Conservation (phyloP, 2,888 invertebrate genomes). For the Polia nebulosa region DNA sequence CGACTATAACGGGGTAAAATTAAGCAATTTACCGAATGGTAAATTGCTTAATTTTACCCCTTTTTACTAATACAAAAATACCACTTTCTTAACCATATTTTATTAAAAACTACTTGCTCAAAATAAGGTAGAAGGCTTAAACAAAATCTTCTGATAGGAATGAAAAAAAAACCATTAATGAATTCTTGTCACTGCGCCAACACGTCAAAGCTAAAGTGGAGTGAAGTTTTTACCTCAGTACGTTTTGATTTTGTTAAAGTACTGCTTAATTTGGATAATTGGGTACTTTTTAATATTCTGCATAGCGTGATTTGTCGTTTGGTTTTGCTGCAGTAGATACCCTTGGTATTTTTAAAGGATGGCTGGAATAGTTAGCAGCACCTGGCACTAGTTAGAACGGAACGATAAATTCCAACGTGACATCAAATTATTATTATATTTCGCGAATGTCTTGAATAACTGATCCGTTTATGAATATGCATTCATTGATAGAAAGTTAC, state of each 20-base stretch:
- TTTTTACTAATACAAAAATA: too few species aligned
- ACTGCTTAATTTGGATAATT: constrained; percentile 59
- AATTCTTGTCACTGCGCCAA: constrained; percentile 72
- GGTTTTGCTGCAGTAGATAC: constrained; percentile 1
- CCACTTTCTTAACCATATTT: too few species aligned
- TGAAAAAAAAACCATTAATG: constrained; percentile 59
- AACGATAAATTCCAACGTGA: background rate
- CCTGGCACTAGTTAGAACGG: background rate
- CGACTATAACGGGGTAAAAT: too few species aligned
- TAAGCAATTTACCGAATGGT: too few species aligned
- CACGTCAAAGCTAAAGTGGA: constrained; percentile 58
- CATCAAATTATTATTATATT: background rate
- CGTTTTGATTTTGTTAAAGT: constrained; percentile 61
- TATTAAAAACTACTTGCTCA: background rate
- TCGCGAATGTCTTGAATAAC: too few species aligned
- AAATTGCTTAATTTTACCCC: too few species aligned
- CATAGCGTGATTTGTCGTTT: constrained; percentile 41
- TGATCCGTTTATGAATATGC: background rate
- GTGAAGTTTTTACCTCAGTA: constrained; percentile 54
- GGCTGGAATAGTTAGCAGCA: background rate
- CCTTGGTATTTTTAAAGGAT: background rate
- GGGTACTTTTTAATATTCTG: constrained; percentile 54
- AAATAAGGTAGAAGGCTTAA: constrained; percentile 14
- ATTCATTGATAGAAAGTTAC: background rate
- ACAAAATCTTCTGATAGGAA: constrained; percentile 26